Evolutionary conservation across 2,888 invertebrate genomes (phyloP), one percentile per base, ranked within the genome.

Genomic region (Drosophila koepferae): DNA sequence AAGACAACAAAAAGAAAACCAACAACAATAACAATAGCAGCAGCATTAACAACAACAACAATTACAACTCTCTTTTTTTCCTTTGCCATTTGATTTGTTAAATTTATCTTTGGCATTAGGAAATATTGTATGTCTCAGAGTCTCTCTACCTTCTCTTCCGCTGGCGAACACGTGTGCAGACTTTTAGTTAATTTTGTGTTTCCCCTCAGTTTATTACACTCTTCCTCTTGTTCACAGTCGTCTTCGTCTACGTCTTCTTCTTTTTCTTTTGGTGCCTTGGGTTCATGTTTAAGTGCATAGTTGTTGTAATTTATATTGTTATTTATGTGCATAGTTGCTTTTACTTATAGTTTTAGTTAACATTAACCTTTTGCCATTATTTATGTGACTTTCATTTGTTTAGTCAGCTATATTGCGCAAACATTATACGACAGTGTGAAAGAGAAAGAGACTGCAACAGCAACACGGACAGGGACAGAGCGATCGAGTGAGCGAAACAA

Each of bases 351-450:
- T 63, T 73, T 63, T 36, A 28, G 64, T 53, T 64, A 36, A 56
- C 80, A 53, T 85, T 83, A 86, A 83, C 73, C 81, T 80, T 65
- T 80, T 66, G 76, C 60, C 58, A 53, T 66, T 63, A 53, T 75
- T 74, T 59, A 64, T 80, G 64, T 36, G 46, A 51, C 74, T 82
- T 86, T 80, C 66, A 81, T 77, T 86, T 83, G 84, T 80, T 76
- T 83, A 82, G 66, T 58, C 65, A 48, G 54, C 38, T 6, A 23
- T 16, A 40, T 54, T 54, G 54, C 54, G 54, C 54, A 54, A 54
- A 54, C 54, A 38, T 58, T 34, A 16, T 9, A 18, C 23, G 48
- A 18, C n/a, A 40, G n/a, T 40, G 10, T 20, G 20, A 44, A 12
- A 36, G 43, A 43, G 16, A 31, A 2, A 59, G 38, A 51, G 58